A percentile compares a stretch with the other conserved stretches of the same genome.
phyloP scores from a whole-genome alignment of 1,140 invertebrate genomes.

The Halotydeus destructor region DNA sequence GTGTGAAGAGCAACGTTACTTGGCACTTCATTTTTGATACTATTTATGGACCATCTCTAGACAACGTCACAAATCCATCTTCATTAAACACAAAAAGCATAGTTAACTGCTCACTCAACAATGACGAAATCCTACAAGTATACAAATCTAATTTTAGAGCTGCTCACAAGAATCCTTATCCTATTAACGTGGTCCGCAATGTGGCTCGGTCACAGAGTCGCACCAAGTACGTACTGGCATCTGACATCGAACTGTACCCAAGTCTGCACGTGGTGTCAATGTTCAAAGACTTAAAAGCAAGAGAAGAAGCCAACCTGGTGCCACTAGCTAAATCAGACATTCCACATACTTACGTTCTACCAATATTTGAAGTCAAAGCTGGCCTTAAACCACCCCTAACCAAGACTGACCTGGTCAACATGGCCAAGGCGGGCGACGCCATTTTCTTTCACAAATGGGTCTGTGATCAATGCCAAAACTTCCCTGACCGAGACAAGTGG shows the following conservation, averaged over 20 bases:
- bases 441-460: conserved; percentile 78
- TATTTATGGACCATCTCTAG: conserved; percentile 5
- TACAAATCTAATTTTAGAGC: conserved; percentile 5
- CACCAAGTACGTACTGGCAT: conserved; percentile 20
- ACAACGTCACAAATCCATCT: conserved; percentile 7
- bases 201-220: conserved; percentile 17
- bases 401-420: conserved; percentile 40
- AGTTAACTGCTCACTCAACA: conserved; percentile 3
- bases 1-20: conserved; percentile 14
- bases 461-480: conserved; percentile 65
- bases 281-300: conserved; percentile 11
- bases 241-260: conserved; percentile 22
- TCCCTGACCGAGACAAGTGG: conserved; percentile 37
- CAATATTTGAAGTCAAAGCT: conserved; percentile 52
- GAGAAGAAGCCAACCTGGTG: conserved; percentile 6
- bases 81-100: neutral
- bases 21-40: conserved; percentile 20
- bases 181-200: conserved; percentile 22
- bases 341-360: conserved; percentile 42
- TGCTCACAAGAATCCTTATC: conserved; percentile 19
- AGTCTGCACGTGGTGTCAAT: conserved; percentile 16
- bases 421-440: conserved; percentile 29
- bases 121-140: neutral
- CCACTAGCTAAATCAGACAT: conserved; percentile 1
- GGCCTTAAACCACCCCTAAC: conserved; percentile 42